phyloP scores from a whole-genome alignment of 2,888 invertebrate genomes.

The Melipona bicolor region DNA sequence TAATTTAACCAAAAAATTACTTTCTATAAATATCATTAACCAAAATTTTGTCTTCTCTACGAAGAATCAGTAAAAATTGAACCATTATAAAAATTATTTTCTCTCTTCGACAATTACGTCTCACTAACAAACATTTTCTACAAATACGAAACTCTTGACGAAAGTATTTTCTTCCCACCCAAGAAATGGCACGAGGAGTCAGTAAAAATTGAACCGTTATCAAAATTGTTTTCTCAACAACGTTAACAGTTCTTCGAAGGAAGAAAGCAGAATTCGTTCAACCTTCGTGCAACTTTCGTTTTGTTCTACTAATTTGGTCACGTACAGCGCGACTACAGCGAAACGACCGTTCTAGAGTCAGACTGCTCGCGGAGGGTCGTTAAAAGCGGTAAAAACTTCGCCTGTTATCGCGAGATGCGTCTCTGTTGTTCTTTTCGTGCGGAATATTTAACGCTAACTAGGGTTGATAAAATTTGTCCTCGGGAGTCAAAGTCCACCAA shows the following conservation, averaged over 20 bases:
- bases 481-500: slow-evolving; percentile 13
- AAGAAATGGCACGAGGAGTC: too few species aligned
- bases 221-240: too few species aligned
- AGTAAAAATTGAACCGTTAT: too few species aligned
- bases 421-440: background rate
- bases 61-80: too few species aligned
- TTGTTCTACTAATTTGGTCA: background rate
- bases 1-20: too few species aligned
- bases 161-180: too few species aligned
- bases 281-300: background rate
- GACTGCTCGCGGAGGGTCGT: background rate
- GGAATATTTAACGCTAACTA: slow-evolving; percentile 8
- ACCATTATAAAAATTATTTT: too few species aligned
- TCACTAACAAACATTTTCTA: too few species aligned
- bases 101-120: too few species aligned
- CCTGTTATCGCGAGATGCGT: background rate
- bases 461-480: background rate
- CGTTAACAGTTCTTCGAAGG: background rate
- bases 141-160: too few species aligned
- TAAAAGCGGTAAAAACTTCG: background rate
- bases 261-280: background rate
- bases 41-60: too few species aligned
- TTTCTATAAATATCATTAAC: too few species aligned
- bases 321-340: background rate
- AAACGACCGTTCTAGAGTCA: background rate